Base-by-base conservation (phyloP, 1,140 invertebrate species). In the Saccostrea cuccullata region DNA sequence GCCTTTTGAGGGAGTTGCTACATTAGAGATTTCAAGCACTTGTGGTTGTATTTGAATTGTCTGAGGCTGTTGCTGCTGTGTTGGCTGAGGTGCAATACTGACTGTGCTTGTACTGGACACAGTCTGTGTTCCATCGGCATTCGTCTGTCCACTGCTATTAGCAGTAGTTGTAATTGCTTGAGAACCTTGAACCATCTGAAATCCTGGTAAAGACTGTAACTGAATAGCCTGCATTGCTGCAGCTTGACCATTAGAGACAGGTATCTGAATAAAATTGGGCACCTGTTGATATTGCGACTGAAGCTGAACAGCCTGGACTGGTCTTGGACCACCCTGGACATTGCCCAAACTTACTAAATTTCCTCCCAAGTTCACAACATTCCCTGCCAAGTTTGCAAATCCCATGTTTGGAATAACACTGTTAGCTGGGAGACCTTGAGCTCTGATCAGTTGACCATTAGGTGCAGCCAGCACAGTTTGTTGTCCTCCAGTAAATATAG, bases 171-270 rank as follows among this genome's bases (percentile, higher is more conserved):
- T 86, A 47, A 64, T 85, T 23, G 64, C 47, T n/a, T 77, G 84
- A 12, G 77, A 55, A 47, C 83, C 84, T 64, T 89, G 88, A 23
- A 89, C 47, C 17, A 96, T 96, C 2, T 97, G 95, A 0, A 97
- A 96, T 94, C 98, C 96, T 0, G 98, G 98, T 92, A 99, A 87
- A 20, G 89, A 89, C 83, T 91, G 93, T 26, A 92, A 67, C 86
- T 93, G 93, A 30, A 93, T 86, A 13, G 91, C 91, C 77, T 93
- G 92, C 83, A 92, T 83, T 6, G 89, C 90, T 47, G 77, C 89
- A 26, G 98, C 98, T 94, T 99, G 98, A 0, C 98, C 98, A 94
- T 97, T 97, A 88, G 97, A 97, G 86, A 99, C 98, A 1, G 98
- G 98, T 13, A 94, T 92, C 87, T 94, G 94, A n/a, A 94, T 91